These are phyloP conservation scores for Montipora efflorescens DNA, from an alignment of 64 coral and sea anemone species.

Conservation along the genomic window DNA sequence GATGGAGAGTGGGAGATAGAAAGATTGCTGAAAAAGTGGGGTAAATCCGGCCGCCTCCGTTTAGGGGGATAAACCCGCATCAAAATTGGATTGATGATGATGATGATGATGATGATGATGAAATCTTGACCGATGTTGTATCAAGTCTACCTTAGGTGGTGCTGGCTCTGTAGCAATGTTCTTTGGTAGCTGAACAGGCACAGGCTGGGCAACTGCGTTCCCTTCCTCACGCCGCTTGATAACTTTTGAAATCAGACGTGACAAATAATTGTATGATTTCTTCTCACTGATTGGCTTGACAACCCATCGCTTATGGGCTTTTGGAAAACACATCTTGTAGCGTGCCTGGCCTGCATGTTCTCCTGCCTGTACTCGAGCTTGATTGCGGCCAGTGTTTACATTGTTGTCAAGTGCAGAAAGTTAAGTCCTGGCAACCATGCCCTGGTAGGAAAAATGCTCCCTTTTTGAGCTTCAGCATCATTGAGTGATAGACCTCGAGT, in stretches of 20 bases:
- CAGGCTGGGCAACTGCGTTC: not conserved
- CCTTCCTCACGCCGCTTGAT: not conserved
- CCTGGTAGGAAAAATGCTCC: constrained; percentile 17
- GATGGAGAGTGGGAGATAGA: no score
- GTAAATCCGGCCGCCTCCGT: no score
- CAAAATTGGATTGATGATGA: no score
- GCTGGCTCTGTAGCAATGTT: not conserved
- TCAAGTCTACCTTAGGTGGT: no score
- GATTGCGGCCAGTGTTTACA: not conserved
- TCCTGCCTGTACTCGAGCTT: constrained; percentile 13
- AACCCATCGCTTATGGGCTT: constrained; percentile 32
- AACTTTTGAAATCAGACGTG: constrained; percentile 14
- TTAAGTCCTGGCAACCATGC: constrained; percentile 30
- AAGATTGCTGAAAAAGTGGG: no score
- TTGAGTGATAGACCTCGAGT: not conserved
- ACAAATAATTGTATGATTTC: constrained; percentile 23
- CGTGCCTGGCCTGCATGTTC: constrained; percentile 31
- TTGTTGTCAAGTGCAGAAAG: constrained; percentile 9
- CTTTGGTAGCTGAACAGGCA: not conserved
- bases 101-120: no score
- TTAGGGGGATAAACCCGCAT: no score
- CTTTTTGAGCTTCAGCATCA: constrained; percentile 23
- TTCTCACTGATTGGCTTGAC: constrained; percentile 1
- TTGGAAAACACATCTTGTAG: constrained; percentile 45
- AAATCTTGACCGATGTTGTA: no score